Conservation (phyloP, 2,797 vertebrate species). For the Pangasius djambal region DNA sequence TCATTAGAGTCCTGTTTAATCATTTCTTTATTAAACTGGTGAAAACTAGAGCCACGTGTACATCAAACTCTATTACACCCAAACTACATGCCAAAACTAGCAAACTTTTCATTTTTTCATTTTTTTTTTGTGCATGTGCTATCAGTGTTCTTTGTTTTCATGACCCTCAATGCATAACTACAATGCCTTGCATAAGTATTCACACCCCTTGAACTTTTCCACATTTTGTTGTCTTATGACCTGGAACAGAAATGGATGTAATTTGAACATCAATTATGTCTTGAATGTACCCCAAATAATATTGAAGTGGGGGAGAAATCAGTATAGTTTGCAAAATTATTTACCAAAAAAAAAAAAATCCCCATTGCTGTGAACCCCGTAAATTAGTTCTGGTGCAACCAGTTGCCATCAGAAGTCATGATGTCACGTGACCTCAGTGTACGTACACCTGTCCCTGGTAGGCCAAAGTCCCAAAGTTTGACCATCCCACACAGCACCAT, state of each 20-base stretch:
- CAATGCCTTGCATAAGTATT: not conserved
- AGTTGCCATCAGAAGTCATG: not conserved
- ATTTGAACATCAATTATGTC: not conserved
- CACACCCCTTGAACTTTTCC: not conserved
- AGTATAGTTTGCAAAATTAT: not conserved
- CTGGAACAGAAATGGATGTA: not conserved
- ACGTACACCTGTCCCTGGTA: not conserved
- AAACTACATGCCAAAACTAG: not conserved
- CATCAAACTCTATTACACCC: not conserved
- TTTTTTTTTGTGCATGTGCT: not conserved
- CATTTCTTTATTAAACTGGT: conserved; percentile 73
- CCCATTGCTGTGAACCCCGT: not conserved
- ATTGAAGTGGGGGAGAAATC: not conserved
- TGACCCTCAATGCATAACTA: not conserved
- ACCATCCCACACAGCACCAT: not conserved
- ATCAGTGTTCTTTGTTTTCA: not conserved
- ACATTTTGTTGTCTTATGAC: not conserved
- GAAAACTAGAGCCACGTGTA: conserved; percentile 32
- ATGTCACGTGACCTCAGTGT: not conserved
- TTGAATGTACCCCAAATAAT: not conserved
- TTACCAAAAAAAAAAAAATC: not conserved
- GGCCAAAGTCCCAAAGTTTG: not conserved
- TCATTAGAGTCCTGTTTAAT: conserved; percentile 52
- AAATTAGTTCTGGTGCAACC: not conserved
- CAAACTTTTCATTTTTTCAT: not conserved